Base-by-base conservation (phyloP, 2,113 vertebrate genomes). In the Passer domesticus region DNA sequence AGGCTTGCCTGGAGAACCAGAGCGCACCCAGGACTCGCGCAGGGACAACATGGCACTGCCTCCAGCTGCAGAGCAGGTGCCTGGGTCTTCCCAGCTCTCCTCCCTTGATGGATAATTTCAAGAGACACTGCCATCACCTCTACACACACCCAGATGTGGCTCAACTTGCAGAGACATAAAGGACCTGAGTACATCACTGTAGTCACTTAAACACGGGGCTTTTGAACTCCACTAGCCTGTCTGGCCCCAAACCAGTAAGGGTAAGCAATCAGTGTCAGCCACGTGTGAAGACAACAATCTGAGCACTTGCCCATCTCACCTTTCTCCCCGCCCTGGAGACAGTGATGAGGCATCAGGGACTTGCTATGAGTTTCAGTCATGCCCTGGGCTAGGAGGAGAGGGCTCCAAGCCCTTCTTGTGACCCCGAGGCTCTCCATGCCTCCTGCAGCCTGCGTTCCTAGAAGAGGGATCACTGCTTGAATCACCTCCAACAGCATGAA, bases 391-490 rank as follows among this genome's bases (percentile, higher is more conserved):
- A 78, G 59, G 66, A 44, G 16, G 13, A 78, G 41, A 75, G 44
- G 62, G 35, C 44, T 83, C 41, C 1, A 10, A 90, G 83, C 33
- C 41, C 47, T 50, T 37, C 47, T 44, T 56, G 56, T n/a, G 69
- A 82, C 70, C 66, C n/a, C 6, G 23, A 58, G 79, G 70, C 67
- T 70, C 58, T 73, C 63, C 33, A 73, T 4, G 0, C 75, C 79
- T 86, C 39, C 79, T 2, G 7, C 37, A 80, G 93, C 78, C 58
- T 3, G 1, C 1, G 2, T 90, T 95, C 69, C 92, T 82, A 66
- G 60, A 82, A 91, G 41, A 93, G 30, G 52, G 66, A 95, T 92
- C 59, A 41, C 74, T 44, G 59, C 50, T 92, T 94, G 92, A 93
- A 90, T 21, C 39, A 8, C 56, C 59, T 95, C 84, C 88, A 94